phyloP scores from a whole-genome alignment of 2,888 invertebrate genomes.

The Ormyrus labotus region DNA sequence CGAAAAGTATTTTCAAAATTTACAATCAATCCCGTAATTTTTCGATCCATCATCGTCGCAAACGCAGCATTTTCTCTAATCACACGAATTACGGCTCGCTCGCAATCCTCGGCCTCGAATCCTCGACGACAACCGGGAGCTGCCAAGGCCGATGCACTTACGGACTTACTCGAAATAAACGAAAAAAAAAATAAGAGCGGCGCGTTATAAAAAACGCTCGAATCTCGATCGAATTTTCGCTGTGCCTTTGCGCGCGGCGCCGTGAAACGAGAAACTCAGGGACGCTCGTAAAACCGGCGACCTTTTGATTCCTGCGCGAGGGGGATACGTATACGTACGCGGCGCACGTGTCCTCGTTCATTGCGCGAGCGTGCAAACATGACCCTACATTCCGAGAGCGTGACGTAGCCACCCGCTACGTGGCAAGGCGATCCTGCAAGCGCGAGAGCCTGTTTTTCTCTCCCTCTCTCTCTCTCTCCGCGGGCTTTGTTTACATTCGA shows the following conservation, averaged over 20 bases:
- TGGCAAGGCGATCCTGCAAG: not conserved
- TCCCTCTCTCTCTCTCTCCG: not conserved
- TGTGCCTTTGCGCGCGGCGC: not conserved
- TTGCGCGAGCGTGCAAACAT: slow-evolving; percentile 32
- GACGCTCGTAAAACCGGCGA: not conserved
- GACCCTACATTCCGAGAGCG: slow-evolving; percentile 42
- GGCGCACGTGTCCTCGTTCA: slow-evolving; percentile 34
- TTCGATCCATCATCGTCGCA: not conserved
- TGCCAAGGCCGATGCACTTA: too few species aligned
- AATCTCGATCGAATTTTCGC: slow-evolving; percentile 22
- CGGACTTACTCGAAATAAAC: too few species aligned
- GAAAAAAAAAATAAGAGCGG: too few species aligned
- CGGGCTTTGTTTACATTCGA: too few species aligned
- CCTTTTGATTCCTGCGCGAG: slow-evolving; percentile 25
- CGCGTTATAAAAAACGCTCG: not conserved
- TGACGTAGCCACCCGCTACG: slow-evolving; percentile 14
- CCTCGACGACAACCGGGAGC: not conserved
- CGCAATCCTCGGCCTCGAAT: not conserved
- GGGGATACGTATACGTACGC: not conserved
- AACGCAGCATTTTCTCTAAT: slow-evolving; percentile 6
- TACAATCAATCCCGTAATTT: too few species aligned
- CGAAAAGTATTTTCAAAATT: too few species aligned
- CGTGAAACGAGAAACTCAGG: not conserved
- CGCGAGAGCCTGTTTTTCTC: too few species aligned
- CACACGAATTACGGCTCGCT: slow-evolving; percentile 11